Conservation (phyloP, 2,113 vertebrate species). For the Alosa alosa region DNA sequence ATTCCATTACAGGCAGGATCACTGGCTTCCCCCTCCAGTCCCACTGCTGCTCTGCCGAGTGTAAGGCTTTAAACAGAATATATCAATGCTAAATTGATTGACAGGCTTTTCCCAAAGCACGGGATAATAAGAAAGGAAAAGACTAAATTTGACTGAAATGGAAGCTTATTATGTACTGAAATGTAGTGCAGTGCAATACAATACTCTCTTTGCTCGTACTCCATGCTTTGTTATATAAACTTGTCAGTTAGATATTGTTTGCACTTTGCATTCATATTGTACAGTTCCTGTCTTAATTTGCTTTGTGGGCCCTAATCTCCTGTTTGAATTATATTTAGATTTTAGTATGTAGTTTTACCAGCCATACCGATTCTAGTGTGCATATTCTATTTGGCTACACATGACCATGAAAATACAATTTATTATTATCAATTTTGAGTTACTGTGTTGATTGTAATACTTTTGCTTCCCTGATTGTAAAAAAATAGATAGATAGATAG, state of each 20-base stretch:
- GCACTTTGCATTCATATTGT: not conserved
- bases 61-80: conserved; percentile 3
- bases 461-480: too few species aligned
- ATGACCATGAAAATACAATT: too few species aligned
- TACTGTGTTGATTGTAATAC: too few species aligned
- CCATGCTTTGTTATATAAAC: not conserved
- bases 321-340: not conserved
- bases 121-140: not conserved
- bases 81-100: conserved; percentile 15
- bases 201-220: not conserved
- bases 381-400: too few species aligned
- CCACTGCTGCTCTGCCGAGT: not conserved
- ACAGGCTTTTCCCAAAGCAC: not conserved
- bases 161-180: not conserved
- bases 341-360: not conserved
- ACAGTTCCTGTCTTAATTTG: not conserved
- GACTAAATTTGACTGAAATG: not conserved
- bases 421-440: too few species aligned
- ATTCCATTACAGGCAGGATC: conserved; percentile 24
- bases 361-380: too few species aligned
- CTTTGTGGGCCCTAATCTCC: not conserved
- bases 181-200: not conserved
- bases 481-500: too few species aligned
- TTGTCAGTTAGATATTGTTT: not conserved
- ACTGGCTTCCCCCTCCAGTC: not conserved